These are phyloP conservation scores for Hydrozoanthus gracilis DNA, from an alignment of 92 coral and sea anemone species.

Conservation along the genomic window DNA sequence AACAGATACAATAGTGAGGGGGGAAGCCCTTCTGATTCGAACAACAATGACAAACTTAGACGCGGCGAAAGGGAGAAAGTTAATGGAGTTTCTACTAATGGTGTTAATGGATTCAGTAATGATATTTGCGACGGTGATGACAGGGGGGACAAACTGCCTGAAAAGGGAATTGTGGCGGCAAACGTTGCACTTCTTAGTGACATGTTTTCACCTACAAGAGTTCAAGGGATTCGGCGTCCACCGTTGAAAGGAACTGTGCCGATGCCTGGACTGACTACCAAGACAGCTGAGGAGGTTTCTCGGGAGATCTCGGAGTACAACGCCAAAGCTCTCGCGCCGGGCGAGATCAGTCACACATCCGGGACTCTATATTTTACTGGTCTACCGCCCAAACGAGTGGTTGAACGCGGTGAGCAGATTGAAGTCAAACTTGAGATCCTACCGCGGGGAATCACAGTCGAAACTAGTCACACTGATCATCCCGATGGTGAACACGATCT, in stretches of 20 bases:
- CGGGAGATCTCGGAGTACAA: slow-evolving; percentile 91
- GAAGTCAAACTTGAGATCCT: slow-evolving; percentile 38
- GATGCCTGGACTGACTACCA: slow-evolving; percentile 86
- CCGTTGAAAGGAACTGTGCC: slow-evolving; percentile 84
- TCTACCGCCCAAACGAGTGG: slow-evolving; percentile 81
- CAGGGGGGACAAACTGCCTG: slow-evolving; percentile 65
- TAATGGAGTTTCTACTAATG: slow-evolving; percentile 26
- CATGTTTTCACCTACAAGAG: slow-evolving; percentile 75
- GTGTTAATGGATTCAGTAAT: slow-evolving; percentile 40
- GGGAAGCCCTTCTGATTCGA: slow-evolving; percentile 42
- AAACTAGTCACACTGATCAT: slow-evolving; percentile 32
- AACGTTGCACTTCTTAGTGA: slow-evolving; percentile 88
- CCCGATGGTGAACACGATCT: slow-evolving; percentile 38
- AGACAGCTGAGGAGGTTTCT: slow-evolving; percentile 82
- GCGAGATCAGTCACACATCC: slow-evolving; percentile 83
- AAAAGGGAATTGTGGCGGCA: slow-evolving; percentile 87
- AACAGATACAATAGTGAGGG: slow-evolving; percentile 39
- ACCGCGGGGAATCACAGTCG: slow-evolving; percentile 44
- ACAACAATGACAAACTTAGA: slow-evolving; percentile 49
- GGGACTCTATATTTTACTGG: slow-evolving; percentile 84
- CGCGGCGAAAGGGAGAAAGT: not conserved
- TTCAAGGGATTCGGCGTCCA: slow-evolving; percentile 57
- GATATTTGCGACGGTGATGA: slow-evolving; percentile 45
- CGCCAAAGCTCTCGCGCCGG: slow-evolving; percentile 93
- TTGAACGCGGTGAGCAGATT: slow-evolving; percentile 53